Conservation (phyloP, 2,797 vertebrate species). For the Gymnoscopelus braueri region DNA sequence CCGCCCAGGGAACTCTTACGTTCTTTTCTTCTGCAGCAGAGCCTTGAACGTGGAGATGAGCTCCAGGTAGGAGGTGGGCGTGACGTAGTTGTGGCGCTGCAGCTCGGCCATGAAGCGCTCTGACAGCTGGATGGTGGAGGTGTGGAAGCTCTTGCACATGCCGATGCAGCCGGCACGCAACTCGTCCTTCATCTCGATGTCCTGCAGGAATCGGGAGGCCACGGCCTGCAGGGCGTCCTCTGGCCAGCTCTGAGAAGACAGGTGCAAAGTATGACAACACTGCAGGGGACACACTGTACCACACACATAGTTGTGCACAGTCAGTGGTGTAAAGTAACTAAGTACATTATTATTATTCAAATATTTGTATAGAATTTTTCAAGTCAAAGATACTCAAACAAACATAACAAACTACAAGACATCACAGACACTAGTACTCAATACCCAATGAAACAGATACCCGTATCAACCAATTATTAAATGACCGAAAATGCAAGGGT, state of each 20-base stretch:
- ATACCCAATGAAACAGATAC: too few species aligned
- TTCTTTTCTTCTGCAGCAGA: conserved; percentile 85
- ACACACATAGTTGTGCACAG: neutral
- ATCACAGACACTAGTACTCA: too few species aligned
- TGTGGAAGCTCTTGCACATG: conserved; percentile 94
- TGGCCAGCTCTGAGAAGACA: conserved; percentile 85
- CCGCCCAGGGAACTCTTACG: conserved; percentile 74
- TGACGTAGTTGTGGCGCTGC: conserved; percentile 91
- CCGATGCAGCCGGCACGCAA: conserved; percentile 85
- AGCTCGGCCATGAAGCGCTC: conserved; percentile 82
- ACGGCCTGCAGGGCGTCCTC: conserved; percentile 92
- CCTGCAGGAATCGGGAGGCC: conserved; percentile 88
- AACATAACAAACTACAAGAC: too few species aligned
- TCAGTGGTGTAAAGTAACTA: too few species aligned
- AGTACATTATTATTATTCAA: too few species aligned
- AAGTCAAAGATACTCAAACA: too few species aligned
- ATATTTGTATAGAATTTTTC: too few species aligned
- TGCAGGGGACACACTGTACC: conserved; percentile 10
- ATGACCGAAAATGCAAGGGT: too few species aligned
- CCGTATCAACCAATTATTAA: too few species aligned
- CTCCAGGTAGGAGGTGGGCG: conserved; percentile 93
- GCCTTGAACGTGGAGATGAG: conserved; percentile 92
- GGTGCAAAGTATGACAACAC: too few species aligned
- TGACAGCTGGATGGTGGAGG: conserved; percentile 85
- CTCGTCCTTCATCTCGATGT: conserved; percentile 88